Base-by-base conservation (phyloP, 2,888 invertebrate species). In the Heteromurus nitidus region DNA sequence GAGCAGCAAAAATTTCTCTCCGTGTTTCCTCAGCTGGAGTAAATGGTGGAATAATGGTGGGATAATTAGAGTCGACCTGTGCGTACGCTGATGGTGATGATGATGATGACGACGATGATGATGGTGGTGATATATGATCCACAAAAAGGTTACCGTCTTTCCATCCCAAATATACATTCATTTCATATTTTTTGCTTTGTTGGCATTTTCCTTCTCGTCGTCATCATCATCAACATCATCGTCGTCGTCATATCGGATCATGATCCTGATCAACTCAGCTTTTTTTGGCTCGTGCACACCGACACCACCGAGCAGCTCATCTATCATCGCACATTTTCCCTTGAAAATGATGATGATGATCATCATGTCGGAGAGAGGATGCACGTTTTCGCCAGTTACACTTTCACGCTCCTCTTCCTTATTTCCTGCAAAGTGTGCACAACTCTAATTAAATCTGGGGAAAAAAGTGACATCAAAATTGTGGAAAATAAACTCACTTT, bases 1-100 rank as follows among this genome's bases (percentile, higher is more conserved):
- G n/a, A n/a, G n/a, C n/a, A n/a, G n/a, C n/a, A n/a, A n/a, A n/a
- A n/a, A n/a, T n/a, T n/a, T n/a, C n/a, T n/a, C n/a, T n/a, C n/a
- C n/a, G n/a, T n/a, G n/a, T n/a, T n/a, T n/a, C n/a, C n/a, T 58
- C 22, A 9, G 26, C 5, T 13, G 26, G 24, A 7, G 58, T 5
- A 24, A 79, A 79, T 79, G 65, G 69, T 31, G 69, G 65, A 72
- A 79, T 80, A 80, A 80, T 80, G 80, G 80, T 58, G 80, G 67
- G 72, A 72, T 80, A 80, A 80, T 80, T 80, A 80, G 80, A 80
- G 72, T n/a, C 72, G 69, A 80, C 80, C 80, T 80, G 72, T 80
- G 72, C 20, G n/a, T 60, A 42, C 62, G 36, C 53, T 30, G 1
- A 20, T 55, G 20, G 16, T 9, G 11, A 11, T 50, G 13, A n/a